Conservation (phyloP, 2,888 invertebrate species). For the Nowickia ferox region DNA sequence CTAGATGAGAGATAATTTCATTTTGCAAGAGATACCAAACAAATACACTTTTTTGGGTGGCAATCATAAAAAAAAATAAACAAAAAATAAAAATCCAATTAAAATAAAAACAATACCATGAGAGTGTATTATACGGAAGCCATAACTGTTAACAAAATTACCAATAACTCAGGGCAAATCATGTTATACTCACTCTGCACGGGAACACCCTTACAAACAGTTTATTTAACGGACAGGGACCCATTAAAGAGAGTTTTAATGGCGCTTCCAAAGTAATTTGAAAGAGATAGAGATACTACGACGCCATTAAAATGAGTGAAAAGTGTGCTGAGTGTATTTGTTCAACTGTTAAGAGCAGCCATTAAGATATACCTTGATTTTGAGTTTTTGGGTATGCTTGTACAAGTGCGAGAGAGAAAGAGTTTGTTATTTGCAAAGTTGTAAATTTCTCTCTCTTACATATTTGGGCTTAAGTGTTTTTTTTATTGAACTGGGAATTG, state of each 20-base stretch:
- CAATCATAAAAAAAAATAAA: slow-evolving; percentile 10
- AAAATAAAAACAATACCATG: slow-evolving; percentile 48
- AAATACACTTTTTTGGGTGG: slow-evolving; percentile 43
- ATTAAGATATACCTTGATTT: slow-evolving; percentile 57
- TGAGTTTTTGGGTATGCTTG: background rate
- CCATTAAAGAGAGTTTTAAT: slow-evolving; percentile 55
- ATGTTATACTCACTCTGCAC: slow-evolving; percentile 50
- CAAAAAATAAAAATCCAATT: slow-evolving; percentile 24
- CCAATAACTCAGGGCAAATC: slow-evolving; percentile 81
- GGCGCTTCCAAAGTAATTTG: slow-evolving; percentile 56
- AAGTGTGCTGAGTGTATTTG: background rate
- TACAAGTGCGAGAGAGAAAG: background rate
- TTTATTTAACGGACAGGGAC: background rate
- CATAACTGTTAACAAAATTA: slow-evolving; percentile 82
- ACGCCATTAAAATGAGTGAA: slow-evolving; percentile 51
- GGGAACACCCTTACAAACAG: background rate
- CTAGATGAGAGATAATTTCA: background rate
- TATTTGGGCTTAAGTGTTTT: too few species aligned
- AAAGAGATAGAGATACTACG: slow-evolving; percentile 73
- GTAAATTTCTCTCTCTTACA: slow-evolving; percentile 26
- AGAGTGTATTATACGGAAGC: slow-evolving; percentile 81
- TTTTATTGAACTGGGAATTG: slow-evolving; percentile 57
- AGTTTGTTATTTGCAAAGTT: background rate
- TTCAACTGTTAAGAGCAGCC: slow-evolving; percentile 53
- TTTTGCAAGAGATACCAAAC: slow-evolving; percentile 8